These are phyloP conservation scores for Xanthostigma xanthostigma DNA, from an alignment of 2,888 invertebrate genomes.

Conservation along the genomic window DNA sequence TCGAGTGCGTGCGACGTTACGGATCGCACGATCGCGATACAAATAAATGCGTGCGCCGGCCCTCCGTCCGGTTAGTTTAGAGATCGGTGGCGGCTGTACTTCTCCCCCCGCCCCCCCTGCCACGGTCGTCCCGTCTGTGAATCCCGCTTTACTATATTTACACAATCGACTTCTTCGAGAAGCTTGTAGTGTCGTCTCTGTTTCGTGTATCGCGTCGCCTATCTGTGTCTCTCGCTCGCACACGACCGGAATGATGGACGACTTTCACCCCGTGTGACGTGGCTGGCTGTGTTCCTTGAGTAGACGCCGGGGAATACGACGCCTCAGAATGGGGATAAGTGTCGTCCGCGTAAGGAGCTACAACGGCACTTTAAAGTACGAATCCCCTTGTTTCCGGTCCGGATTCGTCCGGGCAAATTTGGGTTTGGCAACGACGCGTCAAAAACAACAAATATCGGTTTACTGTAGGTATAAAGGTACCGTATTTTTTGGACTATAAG, in stretches of 20 bases:
- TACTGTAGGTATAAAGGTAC: no score
- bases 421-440: no score
- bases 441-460: no score
- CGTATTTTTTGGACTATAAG: no score
- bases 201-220: neutral
- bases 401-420: no score
- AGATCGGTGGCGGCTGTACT: neutral
- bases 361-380: no score
- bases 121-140: neutral
- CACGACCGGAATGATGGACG: no score
- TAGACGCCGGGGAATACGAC: neutral
- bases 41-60: no score
- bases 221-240: neutral
- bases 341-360: neutral
- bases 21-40: no score
- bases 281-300: neutral
- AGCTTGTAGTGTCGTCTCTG: neutral
- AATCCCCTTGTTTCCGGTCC: no score
- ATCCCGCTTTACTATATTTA: neutral
- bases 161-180: neutral
- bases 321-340: neutral
- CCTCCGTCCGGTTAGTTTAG: neutral
- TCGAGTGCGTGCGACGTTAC: no score
- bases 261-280: no score
- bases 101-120: neutral